Evolutionary conservation across 2,888 invertebrate species (phyloP), one percentile per base, ranked within the genome.

Genomic region (Ochropacha duplaris): DNA sequence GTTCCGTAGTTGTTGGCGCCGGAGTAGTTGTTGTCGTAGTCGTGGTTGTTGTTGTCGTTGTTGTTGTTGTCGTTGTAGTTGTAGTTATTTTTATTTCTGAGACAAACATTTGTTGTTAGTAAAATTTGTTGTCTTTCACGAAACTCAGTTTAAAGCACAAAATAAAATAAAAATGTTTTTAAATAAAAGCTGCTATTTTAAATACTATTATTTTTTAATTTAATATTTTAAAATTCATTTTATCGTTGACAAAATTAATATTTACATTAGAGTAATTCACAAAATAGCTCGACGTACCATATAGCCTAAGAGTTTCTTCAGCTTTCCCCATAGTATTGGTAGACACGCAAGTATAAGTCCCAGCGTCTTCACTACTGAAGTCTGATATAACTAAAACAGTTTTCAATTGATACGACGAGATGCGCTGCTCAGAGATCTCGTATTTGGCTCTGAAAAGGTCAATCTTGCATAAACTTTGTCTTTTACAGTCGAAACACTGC

Each of bases 281-380:
- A n/a, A n/a, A n/a, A n/a, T n/a, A n/a, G n/a, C n/a, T n/a, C n/a
- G n/a, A 72, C 88, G 93, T 84, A 96, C 96, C 95, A 77, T 95
- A 95, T 54, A 96, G 87, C 65, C 95, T 87, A 59, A 96, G 92
- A 22, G 94, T 95, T 31, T 95, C 95, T 71, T 96, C 95, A 1
- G 95, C 94, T 75, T 94, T 95, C 4, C 96, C 96, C 83, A 96
- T 92, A 11, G 95, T 94, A 72, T 96, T 96, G 9, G 95, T 94
- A 1, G 96, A 95, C 0, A 95, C 94, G 76, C 96, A 96, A 54
- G 94, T 95, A 80, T 96, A 96, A 2, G 94, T 94, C 4, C 95
- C 96, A 49, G 94, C 87, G 79, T 96, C 96, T 61, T 92, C 87
- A 55, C 85, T 84, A 56, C 88, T 91, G 70, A 96, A 94, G 69